Conservation (phyloP, 2,888 invertebrate genomes). For the Achlya flavicornis region DNA sequence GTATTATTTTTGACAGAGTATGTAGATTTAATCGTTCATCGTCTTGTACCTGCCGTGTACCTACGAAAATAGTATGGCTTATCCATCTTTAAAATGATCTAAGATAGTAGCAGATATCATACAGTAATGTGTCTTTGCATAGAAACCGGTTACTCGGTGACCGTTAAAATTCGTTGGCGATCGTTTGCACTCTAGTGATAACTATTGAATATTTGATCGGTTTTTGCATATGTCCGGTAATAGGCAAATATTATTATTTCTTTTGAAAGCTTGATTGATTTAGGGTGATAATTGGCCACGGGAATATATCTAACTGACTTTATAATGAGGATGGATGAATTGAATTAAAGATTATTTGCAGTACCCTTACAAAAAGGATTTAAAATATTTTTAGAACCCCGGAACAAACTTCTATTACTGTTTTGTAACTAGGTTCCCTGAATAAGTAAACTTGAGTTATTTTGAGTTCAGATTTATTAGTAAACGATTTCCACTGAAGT, state of each 20-base stretch:
- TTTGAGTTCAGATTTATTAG: too few species aligned
- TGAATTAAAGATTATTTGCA: too few species aligned
- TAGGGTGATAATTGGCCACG: not conserved
- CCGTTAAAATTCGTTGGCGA: constrained; percentile 68
- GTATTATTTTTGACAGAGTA: too few species aligned
- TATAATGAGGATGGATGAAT: not conserved
- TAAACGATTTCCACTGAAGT: not conserved
- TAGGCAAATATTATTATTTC: constrained; percentile 50
- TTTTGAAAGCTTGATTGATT: constrained; percentile 8
- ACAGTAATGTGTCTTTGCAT: not conserved
- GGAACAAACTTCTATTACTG: too few species aligned
- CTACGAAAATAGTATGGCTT: not conserved
- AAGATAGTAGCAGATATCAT: not conserved
- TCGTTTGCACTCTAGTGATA: constrained; percentile 54
- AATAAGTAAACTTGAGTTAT: too few species aligned
- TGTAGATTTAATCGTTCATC: too few species aligned
- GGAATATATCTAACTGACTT: not conserved
- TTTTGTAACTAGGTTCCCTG: too few species aligned
- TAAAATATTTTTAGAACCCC: too few species aligned
- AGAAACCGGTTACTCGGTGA: constrained; percentile 57
- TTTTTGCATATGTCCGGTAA: constrained; percentile 57
- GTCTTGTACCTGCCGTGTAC: too few species aligned
- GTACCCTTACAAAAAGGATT: too few species aligned
- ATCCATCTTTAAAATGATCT: constrained; percentile 16
- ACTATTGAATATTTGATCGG: constrained; percentile 49